A percentile compares a stretch with the other conserved stretches of the same genome.
These are phyloP conservation scores for Anodontia alba DNA, from an alignment of 2,888 invertebrate genomes.

Conservation along the genomic window DNA sequence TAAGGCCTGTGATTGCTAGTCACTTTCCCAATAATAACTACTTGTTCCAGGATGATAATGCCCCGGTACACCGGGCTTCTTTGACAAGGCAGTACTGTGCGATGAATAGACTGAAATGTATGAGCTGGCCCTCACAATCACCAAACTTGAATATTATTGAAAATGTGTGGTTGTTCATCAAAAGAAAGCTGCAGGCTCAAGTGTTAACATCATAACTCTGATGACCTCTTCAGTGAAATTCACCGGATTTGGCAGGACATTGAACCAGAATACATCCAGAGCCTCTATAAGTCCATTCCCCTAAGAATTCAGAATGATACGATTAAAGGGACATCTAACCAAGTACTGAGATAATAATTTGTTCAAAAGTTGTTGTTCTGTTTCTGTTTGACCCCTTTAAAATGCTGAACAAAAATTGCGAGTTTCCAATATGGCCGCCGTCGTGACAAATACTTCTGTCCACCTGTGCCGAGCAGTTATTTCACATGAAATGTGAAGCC, in stretches of 20 bases:
- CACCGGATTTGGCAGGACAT: not conserved
- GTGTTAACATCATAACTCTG: not conserved
- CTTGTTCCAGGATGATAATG: not conserved
- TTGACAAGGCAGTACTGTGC: not conserved
- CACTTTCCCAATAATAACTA: not conserved
- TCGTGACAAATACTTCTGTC: no score
- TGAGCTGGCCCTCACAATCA: conserved; percentile 21
- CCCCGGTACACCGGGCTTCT: not conserved
- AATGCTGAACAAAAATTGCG: no score
- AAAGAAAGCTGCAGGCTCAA: conserved; percentile 15
- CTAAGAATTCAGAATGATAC: not conserved
- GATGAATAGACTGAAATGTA: not conserved
- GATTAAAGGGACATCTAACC: not conserved
- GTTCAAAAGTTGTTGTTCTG: no score
- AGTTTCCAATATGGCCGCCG: no score
- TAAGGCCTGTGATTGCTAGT: not conserved
- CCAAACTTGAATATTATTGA: conserved; percentile 15
- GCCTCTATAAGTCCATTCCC: not conserved
- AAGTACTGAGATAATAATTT: not conserved
- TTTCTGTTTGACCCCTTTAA: no score
- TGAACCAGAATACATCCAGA: conserved; percentile 11
- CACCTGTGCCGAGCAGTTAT: no score
- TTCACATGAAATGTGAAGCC: no score
- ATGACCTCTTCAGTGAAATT: not conserved
- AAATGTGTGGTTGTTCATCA: conserved; percentile 8